phyloP scores from a whole-genome alignment of 2,888 invertebrate species.

The Aleiodes leptofemur region DNA sequence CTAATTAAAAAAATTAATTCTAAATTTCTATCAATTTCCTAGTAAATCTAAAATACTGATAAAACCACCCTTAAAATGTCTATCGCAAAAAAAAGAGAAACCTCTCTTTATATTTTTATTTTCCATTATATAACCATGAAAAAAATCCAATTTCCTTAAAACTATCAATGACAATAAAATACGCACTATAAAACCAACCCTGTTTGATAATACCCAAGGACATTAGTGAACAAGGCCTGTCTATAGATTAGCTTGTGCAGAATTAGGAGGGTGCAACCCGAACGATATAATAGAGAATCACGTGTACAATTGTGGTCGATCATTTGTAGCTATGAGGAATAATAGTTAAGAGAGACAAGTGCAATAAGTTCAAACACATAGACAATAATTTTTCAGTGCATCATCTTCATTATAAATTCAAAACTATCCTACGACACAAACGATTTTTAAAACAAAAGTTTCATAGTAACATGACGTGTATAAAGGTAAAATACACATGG shows the following conservation, averaged over 20 bases:
- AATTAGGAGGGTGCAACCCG: background rate
- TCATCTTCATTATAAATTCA: conserved; percentile 29
- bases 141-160: background rate
- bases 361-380: background rate
- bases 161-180: background rate
- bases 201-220: background rate
- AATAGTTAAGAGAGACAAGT: background rate
- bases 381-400: background rate
- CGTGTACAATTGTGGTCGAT: conserved; percentile 36
- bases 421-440: conserved; percentile 13
- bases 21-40: too few species aligned
- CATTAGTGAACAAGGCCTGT: conserved; percentile 8
- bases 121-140: background rate
- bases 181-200: background rate
- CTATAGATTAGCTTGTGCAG: conserved; percentile 9
- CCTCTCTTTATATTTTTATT: too few species aligned
- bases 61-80: too few species aligned
- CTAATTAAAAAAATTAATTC: too few species aligned
- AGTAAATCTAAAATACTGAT: too few species aligned
- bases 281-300: conserved; percentile 15
- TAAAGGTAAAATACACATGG: conserved; percentile 12
- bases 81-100: too few species aligned
- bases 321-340: background rate
- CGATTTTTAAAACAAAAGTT: conserved; percentile 18
- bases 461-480: conserved; percentile 27